Percentiles rank a stretch among this genome's conserved stretches.
Conservation (phyloP, 2,113 vertebrate species). For the Trichechus manatus region DNA sequence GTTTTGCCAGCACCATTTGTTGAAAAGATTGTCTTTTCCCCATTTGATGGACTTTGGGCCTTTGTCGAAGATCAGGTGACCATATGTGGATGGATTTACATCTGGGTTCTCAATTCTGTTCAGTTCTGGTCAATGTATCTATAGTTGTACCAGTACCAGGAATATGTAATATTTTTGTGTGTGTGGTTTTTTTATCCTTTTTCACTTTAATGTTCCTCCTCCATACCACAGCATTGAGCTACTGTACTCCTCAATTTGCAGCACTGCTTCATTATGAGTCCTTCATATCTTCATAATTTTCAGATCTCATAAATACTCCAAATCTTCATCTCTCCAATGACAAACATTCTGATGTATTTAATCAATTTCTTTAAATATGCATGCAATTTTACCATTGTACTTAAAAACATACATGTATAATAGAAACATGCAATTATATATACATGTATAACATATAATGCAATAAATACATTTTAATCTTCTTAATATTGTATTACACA, state of each 20-base stretch:
- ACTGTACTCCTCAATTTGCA: neutral
- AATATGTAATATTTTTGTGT: neutral
- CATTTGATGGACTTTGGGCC: no score
- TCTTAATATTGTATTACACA: neutral
- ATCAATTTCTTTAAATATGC: neutral
- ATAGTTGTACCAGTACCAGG: no score
- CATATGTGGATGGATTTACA: no score
- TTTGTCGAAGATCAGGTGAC: no score
- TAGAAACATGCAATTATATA: neutral
- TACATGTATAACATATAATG: neutral
- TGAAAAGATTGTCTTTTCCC: no score
- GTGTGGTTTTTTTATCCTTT: neutral
- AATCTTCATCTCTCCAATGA: neutral
- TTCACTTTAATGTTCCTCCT: neutral
- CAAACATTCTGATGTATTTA: neutral
- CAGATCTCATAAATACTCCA: neutral
- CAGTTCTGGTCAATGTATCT: no score
- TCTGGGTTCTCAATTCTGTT: no score
- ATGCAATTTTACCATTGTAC: neutral
- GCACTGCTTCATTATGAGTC: neutral
- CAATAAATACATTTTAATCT: neutral
- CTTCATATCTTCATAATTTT: neutral
- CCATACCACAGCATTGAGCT: neutral
- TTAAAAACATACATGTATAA: neutral
- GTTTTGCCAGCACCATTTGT: no score